phyloP scores from a whole-genome alignment of 1,140 invertebrate genomes.

The Anoplophora glabripennis region DNA sequence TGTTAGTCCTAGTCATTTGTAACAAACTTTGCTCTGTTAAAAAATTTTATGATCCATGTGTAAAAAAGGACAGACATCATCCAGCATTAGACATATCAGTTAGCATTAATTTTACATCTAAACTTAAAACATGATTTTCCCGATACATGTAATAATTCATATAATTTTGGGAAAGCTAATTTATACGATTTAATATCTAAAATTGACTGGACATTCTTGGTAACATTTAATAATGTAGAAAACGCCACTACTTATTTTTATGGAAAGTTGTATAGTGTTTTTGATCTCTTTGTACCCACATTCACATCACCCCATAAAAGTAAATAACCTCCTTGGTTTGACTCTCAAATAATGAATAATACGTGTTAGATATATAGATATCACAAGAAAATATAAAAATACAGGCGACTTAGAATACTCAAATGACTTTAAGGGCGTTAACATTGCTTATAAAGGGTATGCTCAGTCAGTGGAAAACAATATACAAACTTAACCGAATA shows the following conservation, averaged over 20 bases:
- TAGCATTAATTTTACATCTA: no score
- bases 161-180: neutral
- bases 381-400: neutral
- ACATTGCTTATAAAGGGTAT: neutral
- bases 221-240: constrained; percentile 2
- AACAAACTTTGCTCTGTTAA: no score
- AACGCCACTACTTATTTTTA: constrained; percentile 3
- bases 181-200: neutral
- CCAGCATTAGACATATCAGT: neutral
- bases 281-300: neutral
- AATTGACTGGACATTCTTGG: constrained; percentile 7
- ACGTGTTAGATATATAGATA: neutral
- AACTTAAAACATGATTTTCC: no score
- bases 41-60: neutral
- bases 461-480: neutral
- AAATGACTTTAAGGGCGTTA: constrained; percentile 2
- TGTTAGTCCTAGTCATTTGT: no score
- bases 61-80: neutral
- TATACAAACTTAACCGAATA: neutral
- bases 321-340: neutral
- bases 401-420: neutral
- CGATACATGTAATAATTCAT: no score
- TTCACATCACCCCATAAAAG: neutral
- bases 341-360: neutral
- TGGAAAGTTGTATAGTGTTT: neutral